A percentile compares a stretch with the other conserved stretches of the same genome.
Conservation (phyloP, 2,113 vertebrate genomes). For the Leucoraja erinaceus region DNA sequence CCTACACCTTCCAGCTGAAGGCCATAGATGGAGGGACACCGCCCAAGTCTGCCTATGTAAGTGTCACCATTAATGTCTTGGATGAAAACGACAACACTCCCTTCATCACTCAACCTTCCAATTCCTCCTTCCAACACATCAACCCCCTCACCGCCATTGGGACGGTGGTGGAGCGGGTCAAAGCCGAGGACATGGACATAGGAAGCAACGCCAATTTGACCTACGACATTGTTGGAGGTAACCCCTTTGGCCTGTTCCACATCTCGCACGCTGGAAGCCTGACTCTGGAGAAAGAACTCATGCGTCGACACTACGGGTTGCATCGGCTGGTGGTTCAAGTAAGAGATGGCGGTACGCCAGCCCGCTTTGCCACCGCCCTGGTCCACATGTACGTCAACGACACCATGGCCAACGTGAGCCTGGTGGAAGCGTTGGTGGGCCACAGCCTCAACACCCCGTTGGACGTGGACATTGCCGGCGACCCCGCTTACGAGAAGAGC, state of each 20-base stretch:
- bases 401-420: slow-evolving; percentile 77
- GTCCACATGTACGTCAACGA: slow-evolving; percentile 94
- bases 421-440: slow-evolving; percentile 82
- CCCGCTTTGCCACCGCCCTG: slow-evolving; percentile 77
- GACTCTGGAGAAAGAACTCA: slow-evolving; percentile 80
- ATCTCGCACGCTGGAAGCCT: slow-evolving; percentile 83
- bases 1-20: slow-evolving; percentile 89
- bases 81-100: slow-evolving; percentile 95
- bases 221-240: slow-evolving; percentile 82
- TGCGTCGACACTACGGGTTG: slow-evolving; percentile 80
- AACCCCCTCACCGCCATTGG: slow-evolving; percentile 69
- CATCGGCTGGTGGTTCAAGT: slow-evolving; percentile 87
- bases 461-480: slow-evolving; percentile 88
- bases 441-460: slow-evolving; percentile 90
- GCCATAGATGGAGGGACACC: slow-evolving; percentile 82
- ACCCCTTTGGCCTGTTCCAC: slow-evolving; percentile 85
- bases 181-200: slow-evolving; percentile 85
- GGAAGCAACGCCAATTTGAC: slow-evolving; percentile 77
- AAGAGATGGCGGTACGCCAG: slow-evolving; percentile 82
- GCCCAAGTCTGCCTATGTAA: slow-evolving; percentile 84
- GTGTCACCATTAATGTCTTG: slow-evolving; percentile 89
- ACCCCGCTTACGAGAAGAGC: slow-evolving; percentile 78
- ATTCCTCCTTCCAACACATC: slow-evolving; percentile 82
- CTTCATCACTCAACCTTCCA: slow-evolving; percentile 85
- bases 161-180: slow-evolving; percentile 77